Percentiles rank a stretch among this genome's conserved stretches.
Conservation (phyloP, 2,888 invertebrate genomes). For the Microctonus hyperodae region DNA sequence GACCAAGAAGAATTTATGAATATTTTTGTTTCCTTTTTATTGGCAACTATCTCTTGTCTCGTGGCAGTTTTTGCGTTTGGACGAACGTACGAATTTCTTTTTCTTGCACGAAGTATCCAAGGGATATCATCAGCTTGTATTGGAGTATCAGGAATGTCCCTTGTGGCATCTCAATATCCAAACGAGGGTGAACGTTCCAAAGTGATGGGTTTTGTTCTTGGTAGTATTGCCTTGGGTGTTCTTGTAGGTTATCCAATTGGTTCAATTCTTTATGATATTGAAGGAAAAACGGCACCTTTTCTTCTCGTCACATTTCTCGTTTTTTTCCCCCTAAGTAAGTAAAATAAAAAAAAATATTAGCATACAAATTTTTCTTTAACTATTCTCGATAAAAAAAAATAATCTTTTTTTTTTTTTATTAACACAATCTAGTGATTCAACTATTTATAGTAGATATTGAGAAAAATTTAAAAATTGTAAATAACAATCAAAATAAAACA, state of each 20-base stretch:
- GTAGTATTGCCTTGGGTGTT: constrained; percentile 82
- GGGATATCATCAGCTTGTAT: constrained; percentile 83
- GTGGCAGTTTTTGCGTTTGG: constrained; percentile 78
- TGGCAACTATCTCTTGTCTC: background rate
- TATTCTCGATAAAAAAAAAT: background rate
- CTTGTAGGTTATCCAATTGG: constrained; percentile 84
- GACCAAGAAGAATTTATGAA: background rate
- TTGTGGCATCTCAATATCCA: constrained; percentile 70
- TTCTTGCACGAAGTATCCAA: constrained; percentile 79
- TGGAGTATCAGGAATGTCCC: constrained; percentile 81
- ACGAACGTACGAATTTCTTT: constrained; percentile 72
- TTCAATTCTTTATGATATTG: constrained; percentile 77
- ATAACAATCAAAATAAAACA: constrained; percentile 40
- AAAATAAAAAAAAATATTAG: background rate
- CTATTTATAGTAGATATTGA: constrained; percentile 55
- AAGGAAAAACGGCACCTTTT: constrained; percentile 80
- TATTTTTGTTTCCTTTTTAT: background rate
- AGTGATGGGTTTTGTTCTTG: constrained; percentile 83
- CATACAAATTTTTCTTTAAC: background rate
- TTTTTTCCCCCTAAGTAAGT: constrained; percentile 59
- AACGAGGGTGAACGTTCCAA: constrained; percentile 69
- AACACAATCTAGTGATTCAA: constrained; percentile 53
- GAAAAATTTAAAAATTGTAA: constrained; percentile 41
- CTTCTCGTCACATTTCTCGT: constrained; percentile 72
- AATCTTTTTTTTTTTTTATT: constrained; percentile 38